Base-by-base conservation (phyloP, 2,113 vertebrate species). In the Oostethus manadensis region DNA sequence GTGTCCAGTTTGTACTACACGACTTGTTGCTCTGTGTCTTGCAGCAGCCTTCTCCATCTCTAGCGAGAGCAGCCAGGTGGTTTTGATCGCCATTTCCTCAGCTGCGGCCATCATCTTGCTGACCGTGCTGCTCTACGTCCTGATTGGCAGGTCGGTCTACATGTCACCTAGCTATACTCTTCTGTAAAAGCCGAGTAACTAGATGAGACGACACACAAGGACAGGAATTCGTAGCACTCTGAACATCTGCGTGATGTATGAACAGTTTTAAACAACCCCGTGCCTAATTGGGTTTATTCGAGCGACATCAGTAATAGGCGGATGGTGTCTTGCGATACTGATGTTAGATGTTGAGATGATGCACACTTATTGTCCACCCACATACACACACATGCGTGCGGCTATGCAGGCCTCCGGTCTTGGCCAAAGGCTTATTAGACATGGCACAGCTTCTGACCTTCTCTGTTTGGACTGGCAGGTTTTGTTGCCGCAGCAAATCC, bases 41-140 rank as follows among this genome's bases (percentile, higher is more conserved):
- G 73, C 85, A 86, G 70, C 92, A 91, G 96, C 96, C 22, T 99
- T 99, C 86, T 99, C 96, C 64, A 99, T 99, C 83, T 96, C 96
- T 58, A 91, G 95, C 57, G 96, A 98, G 88, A 98, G 90, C 53
- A 97, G 95, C 86, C 96, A 99, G 76, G 94, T 98, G 6, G 91
- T 98, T 50, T 86, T 99, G 88, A 98, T 98, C 56, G 94, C 94
- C 82, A 93, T 99, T 74, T 96, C 95, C 70, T 92, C 93, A 0
- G 93, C 95, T 0, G 92, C 94, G 67, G 94, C 93, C 72, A 93
- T 99, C 83, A 95, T 99, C 70, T 90, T 99, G 44, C 94, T 99
- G 74, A 94, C 94, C 0, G 92, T 96, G 45, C 87, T 98, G 78
- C 89, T 94, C 68, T 99, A 99, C 51, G 18, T 99, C 78, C 66